Base-by-base conservation (phyloP, 2,113 vertebrate species). In the Nannospalax galili region DNA sequence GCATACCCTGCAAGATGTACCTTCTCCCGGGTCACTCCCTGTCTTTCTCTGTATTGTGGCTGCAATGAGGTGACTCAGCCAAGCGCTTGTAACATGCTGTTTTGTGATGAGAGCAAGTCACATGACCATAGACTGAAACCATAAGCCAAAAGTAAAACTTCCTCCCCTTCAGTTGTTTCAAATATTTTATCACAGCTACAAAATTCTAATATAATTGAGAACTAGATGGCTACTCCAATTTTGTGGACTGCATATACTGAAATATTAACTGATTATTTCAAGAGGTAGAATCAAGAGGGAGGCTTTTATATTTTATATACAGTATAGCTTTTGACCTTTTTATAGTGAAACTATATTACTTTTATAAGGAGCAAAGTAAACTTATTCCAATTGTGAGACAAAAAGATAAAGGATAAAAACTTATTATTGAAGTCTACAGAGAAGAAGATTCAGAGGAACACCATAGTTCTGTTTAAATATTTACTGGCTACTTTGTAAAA, bases 321-420 rank as follows among this genome's bases (percentile, higher is more conserved):
- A 67, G 70, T 64, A 20, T 65, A 32, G 42, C 17, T 82, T 79
- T 79, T n/a, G 7, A 24, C 7, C 3, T 78, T 72, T 78, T 80
- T n/a, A 72, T 1, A 30, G 16, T 84, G 37, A 52, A 11, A 90
- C 65, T 20, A 42, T 64, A 52, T 64, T 93, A 19, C 24, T 91
- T 82, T 82, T 88, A 12, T 56, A 67, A 32, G 4, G 48, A 62
- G 17, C n/a, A 80, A 85, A 70, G 45, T 17, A 91, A 86, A 88
- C 40, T 77, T 84, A 64, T 84, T 95, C n/a, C 20, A 89, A 72
- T 64, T 89, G 70, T 70, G 64, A 92, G 75, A 77, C 20, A 69
- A 84, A 89, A 94, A 80, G 35, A 52, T 52, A 72, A 80, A 72
- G 45, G 3, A 56, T 86, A 52, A 78, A n/a, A 65, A 60, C 32